Percentiles rank a stretch among this genome's conserved stretches.
phyloP scores from a whole-genome alignment of 2,888 invertebrate genomes.

The Drosophila meridionalis region DNA sequence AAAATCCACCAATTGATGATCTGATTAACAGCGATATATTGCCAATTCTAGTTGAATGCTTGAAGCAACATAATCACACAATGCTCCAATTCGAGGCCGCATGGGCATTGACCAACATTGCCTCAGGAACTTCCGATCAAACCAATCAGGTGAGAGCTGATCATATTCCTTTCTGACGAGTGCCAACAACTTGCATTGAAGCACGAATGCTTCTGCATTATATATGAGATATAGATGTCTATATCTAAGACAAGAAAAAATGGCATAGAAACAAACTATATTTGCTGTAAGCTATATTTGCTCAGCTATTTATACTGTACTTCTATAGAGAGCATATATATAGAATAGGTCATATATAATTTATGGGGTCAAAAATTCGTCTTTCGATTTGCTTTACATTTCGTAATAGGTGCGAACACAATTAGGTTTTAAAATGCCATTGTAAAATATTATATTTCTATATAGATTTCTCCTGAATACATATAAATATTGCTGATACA shows the following conservation, averaged over 20 bases:
- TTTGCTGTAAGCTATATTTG: background rate
- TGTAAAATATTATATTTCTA: background rate
- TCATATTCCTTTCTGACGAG: background rate
- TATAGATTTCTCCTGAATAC: background rate
- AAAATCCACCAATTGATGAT: constrained; percentile 99
- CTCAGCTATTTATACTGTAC: background rate
- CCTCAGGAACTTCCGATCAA: constrained; percentile 96
- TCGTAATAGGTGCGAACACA: background rate
- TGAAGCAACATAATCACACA: constrained; percentile 94
- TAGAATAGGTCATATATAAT: background rate
- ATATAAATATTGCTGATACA: background rate
- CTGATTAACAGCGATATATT: constrained; percentile 97
- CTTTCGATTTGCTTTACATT: background rate
- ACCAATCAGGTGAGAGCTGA: constrained; percentile 88
- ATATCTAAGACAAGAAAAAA: too few relatives aligned
- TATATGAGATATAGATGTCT: background rate
- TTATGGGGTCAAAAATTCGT: constrained; percentile 3
- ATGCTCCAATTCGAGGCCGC: constrained; percentile 98
- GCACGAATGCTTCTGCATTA: background rate
- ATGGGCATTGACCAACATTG: constrained; percentile 99
- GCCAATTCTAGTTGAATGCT: constrained; percentile 96
- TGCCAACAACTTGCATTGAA: background rate
- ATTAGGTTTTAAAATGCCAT: background rate
- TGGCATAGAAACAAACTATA: background rate
- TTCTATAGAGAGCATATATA: background rate